Conservation (phyloP, 35 echinoderm and acorn worm species). For the Lytechinus variegatus region DNA sequence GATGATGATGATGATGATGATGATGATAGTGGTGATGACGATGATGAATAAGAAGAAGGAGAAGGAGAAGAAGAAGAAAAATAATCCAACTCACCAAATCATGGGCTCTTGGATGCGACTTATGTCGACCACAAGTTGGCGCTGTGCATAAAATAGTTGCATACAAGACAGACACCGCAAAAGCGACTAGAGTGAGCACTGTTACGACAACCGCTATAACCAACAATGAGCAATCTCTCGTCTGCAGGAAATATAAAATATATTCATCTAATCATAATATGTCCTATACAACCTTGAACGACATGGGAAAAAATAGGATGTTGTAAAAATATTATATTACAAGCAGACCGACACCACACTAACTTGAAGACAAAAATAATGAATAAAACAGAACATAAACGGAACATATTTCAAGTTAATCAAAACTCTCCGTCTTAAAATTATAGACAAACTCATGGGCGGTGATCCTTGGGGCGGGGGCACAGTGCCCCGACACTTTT, state of each 20-base stretch:
- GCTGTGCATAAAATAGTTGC: not conserved
- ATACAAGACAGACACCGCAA: not conserved
- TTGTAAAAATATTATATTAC: too few species aligned
- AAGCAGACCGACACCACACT: too few species aligned
- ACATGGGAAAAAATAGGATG: too few species aligned
- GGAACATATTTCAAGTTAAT: too few species aligned
- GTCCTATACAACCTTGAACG: too few species aligned
- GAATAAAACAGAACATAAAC: too few species aligned
- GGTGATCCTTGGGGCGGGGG: too few species aligned
- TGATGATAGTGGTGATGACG: not conserved
- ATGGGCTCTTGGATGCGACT: not conserved
- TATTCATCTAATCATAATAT: too few species aligned
- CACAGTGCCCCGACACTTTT: too few species aligned
- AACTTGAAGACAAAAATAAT: too few species aligned
- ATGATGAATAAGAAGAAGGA: not conserved
- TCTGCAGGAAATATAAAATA: not conserved
- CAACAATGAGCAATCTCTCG: not conserved
- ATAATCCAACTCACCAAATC: not conserved
- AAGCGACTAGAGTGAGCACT: not conserved
- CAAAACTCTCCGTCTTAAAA: too few species aligned
- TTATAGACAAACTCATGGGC: too few species aligned
- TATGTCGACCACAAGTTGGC: not conserved
- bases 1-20: not conserved
- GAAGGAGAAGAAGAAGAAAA: not conserved
- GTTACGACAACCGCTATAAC: not conserved